Base-by-base conservation (phyloP, 2,113 vertebrate species). In the Gobius niger region DNA sequence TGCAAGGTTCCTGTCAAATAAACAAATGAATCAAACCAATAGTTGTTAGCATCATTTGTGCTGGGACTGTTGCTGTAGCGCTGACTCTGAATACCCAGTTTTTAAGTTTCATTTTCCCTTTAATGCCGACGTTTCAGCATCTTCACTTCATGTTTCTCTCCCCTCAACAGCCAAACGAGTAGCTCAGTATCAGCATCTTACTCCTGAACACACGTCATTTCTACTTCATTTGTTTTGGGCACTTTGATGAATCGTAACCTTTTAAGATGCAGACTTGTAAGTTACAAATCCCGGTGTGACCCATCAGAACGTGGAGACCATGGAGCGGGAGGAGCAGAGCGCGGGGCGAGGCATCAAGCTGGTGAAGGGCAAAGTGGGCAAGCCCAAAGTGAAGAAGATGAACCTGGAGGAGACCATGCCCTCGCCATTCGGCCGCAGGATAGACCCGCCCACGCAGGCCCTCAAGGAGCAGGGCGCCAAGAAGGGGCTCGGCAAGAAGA, bases 351-450 rank as follows among this genome's bases (percentile, higher is more conserved):
- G 87, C 75, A 89, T 95, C 71, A 98, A 96, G 85, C 88, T 97
- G 80, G 92, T 99, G 77, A 99, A 98, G 89, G 96, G 97, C n/a
- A 99, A 99, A 92, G 93, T 98, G 73, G 97, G 98, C 57, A 99
- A 99, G 87, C 95, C 96, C 57, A 99, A 99, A 85, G 92, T 91
- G 52, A 98, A 97, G 92, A 98, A 96, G 85, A 80, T 98, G 83
- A 95, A 96, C 42, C 74, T 99, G 82, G 96, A 98, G 84, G 98
- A 99, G 90, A 99, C 97, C 0, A 73, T 97, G 92, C 97, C 98
- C 0, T 98, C 98, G 2, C 95, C 95, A 0, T 97, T 92, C 44
- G 98, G 95, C 4, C 95, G 98, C 70, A 92, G 96, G 84, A 90
- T 99, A 81, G 94, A 96, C 74, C 98, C 98, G 7, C 95, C 96